phyloP scores from a whole-genome alignment of 2,797 vertebrate genomes.

The Coreius guichenoti region DNA sequence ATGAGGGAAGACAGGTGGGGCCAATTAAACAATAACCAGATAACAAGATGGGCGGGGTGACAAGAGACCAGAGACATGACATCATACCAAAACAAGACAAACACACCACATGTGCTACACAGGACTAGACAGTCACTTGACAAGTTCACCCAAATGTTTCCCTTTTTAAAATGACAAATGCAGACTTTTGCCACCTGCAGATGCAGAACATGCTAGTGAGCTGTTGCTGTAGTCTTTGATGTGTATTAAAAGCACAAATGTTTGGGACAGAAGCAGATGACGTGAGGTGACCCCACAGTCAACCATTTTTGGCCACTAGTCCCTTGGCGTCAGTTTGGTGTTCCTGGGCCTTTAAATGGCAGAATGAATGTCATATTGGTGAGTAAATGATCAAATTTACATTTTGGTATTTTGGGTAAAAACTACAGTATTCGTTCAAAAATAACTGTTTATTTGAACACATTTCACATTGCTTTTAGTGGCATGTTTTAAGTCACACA shows the following conservation, averaged over 20 bases:
- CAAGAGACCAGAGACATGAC: too few relatives aligned
- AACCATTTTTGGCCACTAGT: background rate
- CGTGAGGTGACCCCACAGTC: background rate
- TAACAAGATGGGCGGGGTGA: too few relatives aligned
- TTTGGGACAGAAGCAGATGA: background rate
- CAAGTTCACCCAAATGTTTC: background rate
- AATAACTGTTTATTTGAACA: background rate
- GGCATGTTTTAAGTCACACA: background rate
- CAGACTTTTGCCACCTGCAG: background rate
- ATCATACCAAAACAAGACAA: too few relatives aligned
- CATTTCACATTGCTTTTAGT: background rate
- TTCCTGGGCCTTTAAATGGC: background rate
- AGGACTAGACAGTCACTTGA: too few relatives aligned
- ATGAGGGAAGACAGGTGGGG: too few relatives aligned
- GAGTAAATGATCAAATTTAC: background rate
- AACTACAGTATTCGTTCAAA: background rate
- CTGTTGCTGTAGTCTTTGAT: background rate
- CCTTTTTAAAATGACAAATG: background rate
- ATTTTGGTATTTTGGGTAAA: background rate
- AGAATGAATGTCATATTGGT: background rate
- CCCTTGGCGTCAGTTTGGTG: background rate
- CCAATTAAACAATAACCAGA: too few relatives aligned
- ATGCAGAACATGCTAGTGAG: background rate
- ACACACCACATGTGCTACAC: too few relatives aligned
- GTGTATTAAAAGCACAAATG: background rate